phyloP scores from a whole-genome alignment of 1,140 invertebrate species.

The Drosophila pandora region DNA sequence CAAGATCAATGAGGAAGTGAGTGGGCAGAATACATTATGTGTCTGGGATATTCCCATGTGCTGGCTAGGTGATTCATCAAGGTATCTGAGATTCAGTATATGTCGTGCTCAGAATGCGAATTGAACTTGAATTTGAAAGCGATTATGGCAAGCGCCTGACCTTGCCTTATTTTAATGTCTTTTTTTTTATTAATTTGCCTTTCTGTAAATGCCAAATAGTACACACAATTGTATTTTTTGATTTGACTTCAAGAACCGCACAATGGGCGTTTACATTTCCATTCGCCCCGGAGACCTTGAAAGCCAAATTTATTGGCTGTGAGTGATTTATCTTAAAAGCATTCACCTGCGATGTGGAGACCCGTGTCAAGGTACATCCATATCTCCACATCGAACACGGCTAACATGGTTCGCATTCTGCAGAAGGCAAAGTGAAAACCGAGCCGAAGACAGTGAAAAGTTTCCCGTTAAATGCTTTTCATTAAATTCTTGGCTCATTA shows the following conservation, averaged over 20 bases:
- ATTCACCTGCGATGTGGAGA: conserved; percentile 24
- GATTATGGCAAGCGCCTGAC: conserved; percentile 34
- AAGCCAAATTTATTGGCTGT: conserved; percentile 43
- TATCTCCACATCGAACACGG: not conserved
- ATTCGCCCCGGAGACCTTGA: conserved; percentile 55
- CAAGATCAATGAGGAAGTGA: conserved; percentile 45
- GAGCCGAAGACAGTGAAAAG: conserved; percentile 46
- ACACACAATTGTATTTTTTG: conserved; percentile 26
- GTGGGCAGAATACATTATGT: conserved; percentile 36
- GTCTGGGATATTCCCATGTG: conserved; percentile 38
- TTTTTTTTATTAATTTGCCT: conserved; percentile 39
- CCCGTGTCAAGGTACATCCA: conserved; percentile 9
- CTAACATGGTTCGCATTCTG: conserved; percentile 2
- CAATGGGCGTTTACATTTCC: conserved; percentile 45
- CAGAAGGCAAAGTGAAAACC: conserved; percentile 45
- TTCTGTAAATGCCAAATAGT: conserved; percentile 44
- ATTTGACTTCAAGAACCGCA: conserved; percentile 29
- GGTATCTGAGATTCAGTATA: not conserved
- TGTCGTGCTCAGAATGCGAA: conserved; percentile 55
- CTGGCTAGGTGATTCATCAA: conserved; percentile 27
- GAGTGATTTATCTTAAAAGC: conserved; percentile 52
- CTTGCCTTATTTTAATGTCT: conserved; percentile 40
- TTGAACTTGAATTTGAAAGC: conserved; percentile 72
- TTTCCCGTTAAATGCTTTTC: conserved; percentile 64
- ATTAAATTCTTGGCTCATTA: conserved; percentile 68